Evolutionary conservation across 2,113 vertebrate species (phyloP), one percentile per base, ranked within the genome.

Genomic region (Poeciliopsis retropinna): DNA sequence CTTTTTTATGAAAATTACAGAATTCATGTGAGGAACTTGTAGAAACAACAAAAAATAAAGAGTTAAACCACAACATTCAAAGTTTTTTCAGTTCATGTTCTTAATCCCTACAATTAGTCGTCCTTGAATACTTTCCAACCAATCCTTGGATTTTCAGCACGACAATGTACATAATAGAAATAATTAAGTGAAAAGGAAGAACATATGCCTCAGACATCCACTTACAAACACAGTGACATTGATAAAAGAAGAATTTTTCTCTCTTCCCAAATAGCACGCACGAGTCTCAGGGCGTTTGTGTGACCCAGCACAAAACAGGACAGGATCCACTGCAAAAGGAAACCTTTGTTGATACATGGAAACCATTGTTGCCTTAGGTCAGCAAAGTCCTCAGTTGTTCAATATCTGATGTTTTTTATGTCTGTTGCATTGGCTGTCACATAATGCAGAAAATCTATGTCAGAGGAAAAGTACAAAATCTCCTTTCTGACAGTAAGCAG

Each of bases 401-500:
- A 30, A 67, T 37, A 63, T 63, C 57, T 57, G 29, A 67, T 60
- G 6, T 61, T 41, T 65, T 41, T 79, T 28, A 14, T 66, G 63
- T 69, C 19, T 25, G 22, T 25, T 66, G 25, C 29, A 1, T 54
- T 69, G 39, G 22, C 25, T 82, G 51, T 69, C 41, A 37, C 15
- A 67, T 14, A 39, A 64, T 31, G 9, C 34, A 60, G 27, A 61
- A 22, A 51, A n/a, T 64, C 51, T 57, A 22, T 25, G 17, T 57
- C 29, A 4, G 51, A 28, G 32, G 72, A 66, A 14, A 72, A 80
- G n/a, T 47, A 39, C 62, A 51, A 61, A 29, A 54, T 60, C 17
- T 78, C 30, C 34, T 51, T 34, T 81, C 30, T 37, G 51, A 54
- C 29, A 60, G 29, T 41, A 60, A 67, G 27, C 69, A 61, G 29